phyloP scores from a whole-genome alignment of 2,797 vertebrate genomes.

The Odontamblyopus rebecca region DNA sequence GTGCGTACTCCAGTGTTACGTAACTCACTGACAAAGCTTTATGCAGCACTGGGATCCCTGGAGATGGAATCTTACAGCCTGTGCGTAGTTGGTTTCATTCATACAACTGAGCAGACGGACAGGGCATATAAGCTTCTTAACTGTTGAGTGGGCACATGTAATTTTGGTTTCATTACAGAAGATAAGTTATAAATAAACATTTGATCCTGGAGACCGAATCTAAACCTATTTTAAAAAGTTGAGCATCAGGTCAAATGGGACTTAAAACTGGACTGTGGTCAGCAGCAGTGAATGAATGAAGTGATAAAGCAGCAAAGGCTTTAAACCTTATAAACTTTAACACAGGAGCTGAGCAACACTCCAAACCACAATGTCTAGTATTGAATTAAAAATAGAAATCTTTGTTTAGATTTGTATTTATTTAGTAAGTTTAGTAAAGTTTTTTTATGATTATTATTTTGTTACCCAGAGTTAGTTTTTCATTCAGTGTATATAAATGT shows the following conservation, averaged over 20 bases:
- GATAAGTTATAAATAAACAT: constrained; percentile 17
- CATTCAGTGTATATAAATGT: too few species aligned
- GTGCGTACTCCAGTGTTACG: constrained; percentile 32
- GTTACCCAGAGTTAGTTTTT: neutral
- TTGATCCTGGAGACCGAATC: constrained; percentile 18
- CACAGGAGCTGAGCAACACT: neutral
- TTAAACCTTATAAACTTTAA: neutral
- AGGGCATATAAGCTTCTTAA: constrained; percentile 70
- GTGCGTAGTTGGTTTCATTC: constrained; percentile 35
- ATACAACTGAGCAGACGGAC: constrained; percentile 62
- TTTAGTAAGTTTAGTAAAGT: neutral
- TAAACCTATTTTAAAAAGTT: constrained; percentile 21
- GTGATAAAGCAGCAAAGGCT: constrained; percentile 6
- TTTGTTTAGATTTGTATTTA: neutral
- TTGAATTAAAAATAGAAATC: neutral
- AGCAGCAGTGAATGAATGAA: constrained; percentile 10
- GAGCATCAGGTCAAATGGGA: constrained; percentile 15
- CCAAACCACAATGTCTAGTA: neutral
- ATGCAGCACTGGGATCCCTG: constrained; percentile 50
- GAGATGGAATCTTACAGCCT: constrained; percentile 21
- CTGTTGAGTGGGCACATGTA: constrained; percentile 51
- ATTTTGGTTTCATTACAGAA: constrained; percentile 31
- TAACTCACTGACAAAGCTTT: constrained; percentile 52
- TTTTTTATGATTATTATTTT: neutral
- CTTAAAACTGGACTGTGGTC: constrained; percentile 11